phyloP scores from a whole-genome alignment of 2,888 invertebrate species.

The Nesidiocoris tenuis region DNA sequence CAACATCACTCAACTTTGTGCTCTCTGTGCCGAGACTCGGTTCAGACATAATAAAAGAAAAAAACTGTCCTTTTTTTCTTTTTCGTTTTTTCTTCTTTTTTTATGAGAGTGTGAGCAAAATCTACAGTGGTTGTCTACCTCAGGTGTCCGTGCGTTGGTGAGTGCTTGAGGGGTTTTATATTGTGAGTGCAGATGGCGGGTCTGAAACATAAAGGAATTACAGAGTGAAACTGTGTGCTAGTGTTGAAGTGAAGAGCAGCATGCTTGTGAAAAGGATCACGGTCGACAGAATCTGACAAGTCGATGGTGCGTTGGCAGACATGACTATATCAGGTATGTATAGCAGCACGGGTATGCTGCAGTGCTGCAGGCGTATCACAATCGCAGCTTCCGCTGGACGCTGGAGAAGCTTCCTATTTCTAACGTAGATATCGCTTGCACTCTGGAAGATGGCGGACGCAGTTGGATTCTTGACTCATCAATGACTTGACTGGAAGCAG shows the following conservation, averaged over 20 bases:
- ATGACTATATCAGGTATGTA: too few relatives aligned
- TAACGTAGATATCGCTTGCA: too few relatives aligned
- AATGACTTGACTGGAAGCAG: too few relatives aligned
- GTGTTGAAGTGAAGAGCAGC: constrained; percentile 44
- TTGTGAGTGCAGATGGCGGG: constrained; percentile 46
- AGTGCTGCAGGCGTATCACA: too few relatives aligned
- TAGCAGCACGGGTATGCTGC: too few relatives aligned
- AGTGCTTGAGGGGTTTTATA: constrained; percentile 45
- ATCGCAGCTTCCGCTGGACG: too few relatives aligned
- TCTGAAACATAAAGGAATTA: constrained; percentile 48
- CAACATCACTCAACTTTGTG: constrained; percentile 46
- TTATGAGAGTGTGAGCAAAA: constrained; percentile 45
- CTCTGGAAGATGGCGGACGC: too few relatives aligned
- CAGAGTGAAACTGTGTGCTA: constrained; percentile 47
- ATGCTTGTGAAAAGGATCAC: constrained; percentile 34
- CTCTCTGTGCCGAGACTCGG: constrained; percentile 44
- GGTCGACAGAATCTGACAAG: constrained; percentile 36
- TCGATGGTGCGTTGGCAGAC: too few relatives aligned
- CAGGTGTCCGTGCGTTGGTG: constrained; percentile 48
- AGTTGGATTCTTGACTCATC: too few relatives aligned
- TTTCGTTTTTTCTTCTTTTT: constrained; percentile 22
- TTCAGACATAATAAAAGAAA: constrained; percentile 36
- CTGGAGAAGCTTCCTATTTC: too few relatives aligned
- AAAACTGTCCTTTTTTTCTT: constrained; percentile 17
- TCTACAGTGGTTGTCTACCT: constrained; percentile 48